Evolutionary conservation across 2,113 vertebrate genomes (phyloP).

Genomic region (Thymallus thymallus): DNA sequence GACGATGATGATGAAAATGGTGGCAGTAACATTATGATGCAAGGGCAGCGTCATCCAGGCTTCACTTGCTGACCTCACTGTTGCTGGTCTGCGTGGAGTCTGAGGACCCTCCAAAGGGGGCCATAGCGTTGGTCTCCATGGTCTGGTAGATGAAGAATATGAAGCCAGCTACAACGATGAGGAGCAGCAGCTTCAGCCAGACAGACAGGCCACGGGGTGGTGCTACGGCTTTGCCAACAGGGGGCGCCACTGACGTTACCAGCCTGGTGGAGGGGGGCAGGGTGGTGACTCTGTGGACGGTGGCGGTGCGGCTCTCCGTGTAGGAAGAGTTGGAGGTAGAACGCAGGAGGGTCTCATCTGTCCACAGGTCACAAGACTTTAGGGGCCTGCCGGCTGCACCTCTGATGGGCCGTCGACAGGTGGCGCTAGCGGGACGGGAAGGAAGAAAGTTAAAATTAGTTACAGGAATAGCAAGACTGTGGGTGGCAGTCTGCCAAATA

Average conservation of each 20-base stretch:
- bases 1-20: not conserved
- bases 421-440: slow-evolving; percentile 75
- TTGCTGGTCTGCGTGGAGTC: not conserved
- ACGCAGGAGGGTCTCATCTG: slow-evolving; percentile 67
- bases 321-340: slow-evolving; percentile 39
- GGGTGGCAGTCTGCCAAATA: not conserved
- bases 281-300: slow-evolving; percentile 38
- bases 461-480: not conserved
- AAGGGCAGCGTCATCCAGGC: not conserved
- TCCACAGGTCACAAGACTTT: slow-evolving; percentile 75
- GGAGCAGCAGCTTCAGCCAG: slow-evolving; percentile 89
- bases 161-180: slow-evolving; percentile 77
- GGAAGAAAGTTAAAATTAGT: not conserved
- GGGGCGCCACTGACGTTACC: slow-evolving; percentile 20
- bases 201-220: slow-evolving; percentile 67
- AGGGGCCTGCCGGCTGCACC: slow-evolving; percentile 87
- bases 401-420: slow-evolving; percentile 89
- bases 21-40: not conserved
- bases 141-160: slow-evolving; percentile 89
- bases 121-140: slow-evolving; percentile 90
- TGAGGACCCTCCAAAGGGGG: slow-evolving; percentile 66
- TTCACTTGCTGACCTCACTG: slow-evolving; percentile 35
- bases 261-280: slow-evolving; percentile 32
- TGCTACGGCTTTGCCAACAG: slow-evolving; percentile 33
- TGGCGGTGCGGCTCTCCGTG: slow-evolving; percentile 47